Evolutionary conservation across 2,888 invertebrate species (phyloP).

Genomic region (Callyntrura sp.): DNA sequence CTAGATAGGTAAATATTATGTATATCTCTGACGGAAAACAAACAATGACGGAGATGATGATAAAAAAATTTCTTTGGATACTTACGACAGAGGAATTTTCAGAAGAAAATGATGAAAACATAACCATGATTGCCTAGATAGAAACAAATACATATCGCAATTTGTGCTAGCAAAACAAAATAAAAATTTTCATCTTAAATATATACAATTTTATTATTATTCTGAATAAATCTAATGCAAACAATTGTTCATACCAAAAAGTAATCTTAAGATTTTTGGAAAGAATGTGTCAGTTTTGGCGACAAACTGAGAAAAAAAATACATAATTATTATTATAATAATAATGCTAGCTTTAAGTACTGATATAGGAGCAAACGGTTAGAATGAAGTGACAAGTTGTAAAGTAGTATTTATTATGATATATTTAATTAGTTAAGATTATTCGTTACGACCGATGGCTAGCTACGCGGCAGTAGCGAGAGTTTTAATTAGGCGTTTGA

Average conservation of each 20-base stretch:
- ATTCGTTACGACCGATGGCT: too few species aligned
- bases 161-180: conserved; percentile 82
- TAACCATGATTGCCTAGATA: conserved; percentile 82
- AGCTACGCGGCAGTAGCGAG: not conserved
- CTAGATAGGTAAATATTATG: not conserved
- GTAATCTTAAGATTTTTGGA: too few species aligned
- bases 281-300: too few species aligned
- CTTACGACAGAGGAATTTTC: conserved; percentile 19
- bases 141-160: conserved; percentile 84
- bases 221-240: not conserved
- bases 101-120: conserved; percentile 58
- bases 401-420: not conserved
- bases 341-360: too few species aligned
- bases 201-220: conserved; percentile 28
- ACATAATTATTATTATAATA: too few species aligned
- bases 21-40: not conserved
- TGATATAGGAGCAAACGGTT: not conserved
- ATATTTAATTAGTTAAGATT: not conserved
- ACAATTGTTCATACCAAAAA: not conserved
- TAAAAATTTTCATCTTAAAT: conserved; percentile 39
- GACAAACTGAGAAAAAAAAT: too few species aligned
- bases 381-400: not conserved
- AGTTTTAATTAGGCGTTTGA: not conserved
- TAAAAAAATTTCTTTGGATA: conserved; percentile 36
- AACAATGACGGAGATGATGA: conserved; percentile 34